These are phyloP conservation scores for Epiblema foenella DNA, from an alignment of 2,888 invertebrate species.

Conservation along the genomic window DNA sequence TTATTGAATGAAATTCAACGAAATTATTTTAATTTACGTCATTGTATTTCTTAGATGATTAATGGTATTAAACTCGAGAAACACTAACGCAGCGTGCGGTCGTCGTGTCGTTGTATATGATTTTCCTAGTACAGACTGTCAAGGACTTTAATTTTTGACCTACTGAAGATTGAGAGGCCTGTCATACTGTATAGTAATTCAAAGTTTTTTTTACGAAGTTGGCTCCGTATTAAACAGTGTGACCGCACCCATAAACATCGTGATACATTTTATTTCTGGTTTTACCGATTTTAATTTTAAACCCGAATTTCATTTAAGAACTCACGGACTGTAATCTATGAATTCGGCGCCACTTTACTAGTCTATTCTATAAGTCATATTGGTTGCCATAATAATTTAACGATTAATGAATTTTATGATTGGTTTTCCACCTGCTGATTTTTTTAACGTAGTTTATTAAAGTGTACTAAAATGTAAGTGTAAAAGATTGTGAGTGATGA, in stretches of 20 bases:
- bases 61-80: neutral
- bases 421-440: constrained; percentile 8
- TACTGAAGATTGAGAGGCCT: too few relatives aligned
- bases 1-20: neutral
- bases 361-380: constrained; percentile 5
- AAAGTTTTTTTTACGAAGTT: too few relatives aligned
- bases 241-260: too few relatives aligned
- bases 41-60: neutral
- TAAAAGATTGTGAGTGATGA: neutral
- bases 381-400: constrained; percentile 5
- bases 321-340: neutral
- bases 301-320: too few relatives aligned
- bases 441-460: neutral
- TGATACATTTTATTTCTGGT: too few relatives aligned
- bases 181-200: too few relatives aligned
- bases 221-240: too few relatives aligned
- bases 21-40: neutral
- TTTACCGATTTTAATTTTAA: too few relatives aligned
- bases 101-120: neutral
- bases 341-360: neutral
- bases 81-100: neutral
- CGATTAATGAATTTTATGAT: neutral
- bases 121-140: neutral
- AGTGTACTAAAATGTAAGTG: neutral
- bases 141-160: too few relatives aligned